These are phyloP conservation scores for Aleiodes alternator DNA, from an alignment of 2,888 invertebrate genomes.

Conservation along the genomic window DNA sequence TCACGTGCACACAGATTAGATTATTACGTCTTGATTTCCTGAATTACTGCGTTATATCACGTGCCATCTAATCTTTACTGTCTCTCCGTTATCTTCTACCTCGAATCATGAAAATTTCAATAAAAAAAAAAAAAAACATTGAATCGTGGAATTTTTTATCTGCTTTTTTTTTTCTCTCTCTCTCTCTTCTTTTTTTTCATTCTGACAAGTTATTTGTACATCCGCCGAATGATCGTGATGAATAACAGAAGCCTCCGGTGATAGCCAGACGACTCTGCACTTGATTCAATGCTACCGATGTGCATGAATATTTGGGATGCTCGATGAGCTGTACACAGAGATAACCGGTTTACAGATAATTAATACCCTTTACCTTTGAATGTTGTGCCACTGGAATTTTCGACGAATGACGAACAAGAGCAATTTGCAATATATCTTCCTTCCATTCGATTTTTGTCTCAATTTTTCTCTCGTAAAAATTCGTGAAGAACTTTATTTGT, in stretches of 20 bases:
- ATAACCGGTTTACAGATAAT: constrained; percentile 39
- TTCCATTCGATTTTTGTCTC: not conserved
- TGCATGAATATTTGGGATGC: constrained; percentile 15
- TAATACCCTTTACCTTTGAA: constrained; percentile 9
- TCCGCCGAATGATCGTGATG: not conserved
- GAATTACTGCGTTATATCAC: not conserved
- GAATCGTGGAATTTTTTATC: too few species aligned
- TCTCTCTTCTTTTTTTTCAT: not conserved
- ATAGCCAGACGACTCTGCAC: constrained; percentile 7
- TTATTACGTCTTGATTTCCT: constrained; percentile 28
- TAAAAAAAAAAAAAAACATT: too few species aligned
- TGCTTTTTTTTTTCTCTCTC: too few species aligned
- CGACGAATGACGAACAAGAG: not conserved
- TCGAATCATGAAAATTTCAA: too few species aligned
- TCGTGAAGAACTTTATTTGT: too few species aligned
- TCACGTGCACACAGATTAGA: constrained; percentile 15
- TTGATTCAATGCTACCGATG: constrained; percentile 2
- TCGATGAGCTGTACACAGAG: constrained; percentile 26
- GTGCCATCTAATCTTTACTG: not conserved
- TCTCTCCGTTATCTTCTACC: too few species aligned
- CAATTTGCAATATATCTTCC: not conserved
- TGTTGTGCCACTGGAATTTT: constrained; percentile 15
- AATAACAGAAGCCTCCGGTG: constrained; percentile 17
- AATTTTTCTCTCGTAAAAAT: too few species aligned
- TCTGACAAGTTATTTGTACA: not conserved